Conservation (phyloP, 2,113 vertebrate species). For the Felis chaus region DNA sequence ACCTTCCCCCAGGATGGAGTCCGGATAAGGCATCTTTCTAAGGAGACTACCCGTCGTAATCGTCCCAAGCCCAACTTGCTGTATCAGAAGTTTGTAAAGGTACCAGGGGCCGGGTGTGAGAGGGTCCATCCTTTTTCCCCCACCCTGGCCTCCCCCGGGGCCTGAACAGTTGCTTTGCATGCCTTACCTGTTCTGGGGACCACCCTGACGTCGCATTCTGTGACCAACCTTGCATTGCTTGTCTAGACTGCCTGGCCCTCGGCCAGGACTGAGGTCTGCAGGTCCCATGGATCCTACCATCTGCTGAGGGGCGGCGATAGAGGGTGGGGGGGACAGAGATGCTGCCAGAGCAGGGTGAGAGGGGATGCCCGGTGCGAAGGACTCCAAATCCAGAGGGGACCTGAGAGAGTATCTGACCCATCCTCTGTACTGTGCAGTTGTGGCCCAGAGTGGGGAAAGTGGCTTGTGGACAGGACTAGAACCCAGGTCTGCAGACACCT, state of each 20-base stretch:
- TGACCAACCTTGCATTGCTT: not conserved
- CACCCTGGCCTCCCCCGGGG: not conserved
- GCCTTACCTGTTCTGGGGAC: not conserved
- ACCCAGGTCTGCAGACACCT: not conserved
- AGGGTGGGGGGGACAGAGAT: not conserved
- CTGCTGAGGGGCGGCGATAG: not conserved
- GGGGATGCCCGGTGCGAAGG: not conserved
- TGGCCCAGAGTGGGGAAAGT: not conserved
- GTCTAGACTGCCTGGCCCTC: not conserved
- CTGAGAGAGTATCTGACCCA: not conserved
- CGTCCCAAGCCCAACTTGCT: constrained; percentile 85
- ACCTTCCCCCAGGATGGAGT: constrained; percentile 86
- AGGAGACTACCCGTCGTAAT: constrained; percentile 85
- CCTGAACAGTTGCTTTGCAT: not conserved
- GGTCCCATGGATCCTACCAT: not conserved
- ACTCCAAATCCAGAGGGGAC: not conserved
- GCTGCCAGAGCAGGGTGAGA: not conserved
- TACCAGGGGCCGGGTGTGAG: constrained; percentile 2
- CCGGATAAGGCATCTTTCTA: constrained; percentile 84
- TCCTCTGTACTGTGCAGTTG: not conserved
- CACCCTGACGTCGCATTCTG: not conserved
- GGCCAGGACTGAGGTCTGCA: not conserved
- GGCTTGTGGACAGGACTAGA: not conserved
- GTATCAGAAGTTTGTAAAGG: constrained; percentile 96
- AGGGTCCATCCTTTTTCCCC: not conserved